Conservation (phyloP, 1,140 invertebrate species). For the Hesperophylax magnus region DNA sequence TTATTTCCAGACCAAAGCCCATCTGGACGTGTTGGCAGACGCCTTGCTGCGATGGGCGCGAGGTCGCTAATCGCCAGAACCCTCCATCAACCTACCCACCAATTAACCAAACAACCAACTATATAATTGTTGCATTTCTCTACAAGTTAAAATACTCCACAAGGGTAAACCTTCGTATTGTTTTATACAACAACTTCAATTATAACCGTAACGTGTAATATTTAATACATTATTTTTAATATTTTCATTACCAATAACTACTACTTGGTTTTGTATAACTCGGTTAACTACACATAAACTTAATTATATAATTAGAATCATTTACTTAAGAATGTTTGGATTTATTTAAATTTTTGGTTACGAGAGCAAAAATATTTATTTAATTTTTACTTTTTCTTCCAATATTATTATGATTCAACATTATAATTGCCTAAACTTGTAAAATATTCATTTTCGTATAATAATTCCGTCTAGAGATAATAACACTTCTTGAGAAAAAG, state of each 20-base stretch:
- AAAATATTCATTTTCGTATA: not conserved
- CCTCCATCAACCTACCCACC: not conserved
- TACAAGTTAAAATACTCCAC: slow-evolving; percentile 9
- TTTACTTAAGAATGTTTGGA: no score
- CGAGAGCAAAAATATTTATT: not conserved
- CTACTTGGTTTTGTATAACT: no score
- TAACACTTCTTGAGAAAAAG: slow-evolving; percentile 16
- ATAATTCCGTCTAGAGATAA: not conserved
- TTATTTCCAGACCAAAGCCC: slow-evolving; percentile 88
- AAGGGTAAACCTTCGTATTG: not conserved
- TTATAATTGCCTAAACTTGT: not conserved
- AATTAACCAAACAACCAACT: not conserved
- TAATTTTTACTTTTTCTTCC: not conserved
- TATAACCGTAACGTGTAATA: no score
- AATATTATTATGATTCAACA: not conserved
- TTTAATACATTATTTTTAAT: no score
- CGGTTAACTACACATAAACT: no score
- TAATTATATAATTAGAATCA: no score
- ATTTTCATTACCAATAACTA: no score
- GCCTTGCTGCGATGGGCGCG: slow-evolving; percentile 92
- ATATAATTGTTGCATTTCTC: slow-evolving; percentile 14
- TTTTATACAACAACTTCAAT: no score
- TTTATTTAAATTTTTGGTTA: not conserved
- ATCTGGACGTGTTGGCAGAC: slow-evolving; percentile 93
- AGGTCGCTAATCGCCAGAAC: slow-evolving; percentile 79